phyloP scores from a whole-genome alignment of 1,140 invertebrate genomes.

The Acromyrmex echinatior region DNA sequence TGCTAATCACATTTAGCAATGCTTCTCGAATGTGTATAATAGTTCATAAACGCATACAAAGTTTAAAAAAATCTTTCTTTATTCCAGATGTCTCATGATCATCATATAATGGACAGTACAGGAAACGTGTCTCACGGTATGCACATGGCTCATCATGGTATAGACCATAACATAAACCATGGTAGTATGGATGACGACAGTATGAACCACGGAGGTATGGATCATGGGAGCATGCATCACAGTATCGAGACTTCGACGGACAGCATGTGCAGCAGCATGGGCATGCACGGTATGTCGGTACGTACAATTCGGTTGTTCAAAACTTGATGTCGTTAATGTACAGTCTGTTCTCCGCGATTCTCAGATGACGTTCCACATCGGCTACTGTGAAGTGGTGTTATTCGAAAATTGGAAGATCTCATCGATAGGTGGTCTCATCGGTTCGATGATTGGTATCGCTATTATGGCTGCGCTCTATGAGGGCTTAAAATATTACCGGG shows the following conservation, averaged over 20 bases:
- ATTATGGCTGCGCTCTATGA: slow-evolving; percentile 95
- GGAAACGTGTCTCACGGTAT: neutral
- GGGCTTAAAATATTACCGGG: slow-evolving; percentile 96
- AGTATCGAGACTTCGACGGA: neutral
- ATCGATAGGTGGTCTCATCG: slow-evolving; percentile 91
- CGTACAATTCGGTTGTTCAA: slow-evolving; percentile 36
- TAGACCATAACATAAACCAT: slow-evolving; percentile 71
- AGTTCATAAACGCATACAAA: neutral
- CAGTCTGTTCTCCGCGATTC: neutral
- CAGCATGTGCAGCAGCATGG: slow-evolving; percentile 49
- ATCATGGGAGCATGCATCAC: slow-evolving; percentile 65
- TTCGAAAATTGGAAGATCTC: slow-evolving; percentile 93
- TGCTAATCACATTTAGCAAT: too few species aligned
- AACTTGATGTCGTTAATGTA: neutral
- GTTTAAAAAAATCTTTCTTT: neutral
- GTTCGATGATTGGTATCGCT: slow-evolving; percentile 95
- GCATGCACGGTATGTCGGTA: slow-evolving; percentile 83
- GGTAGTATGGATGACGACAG: slow-evolving; percentile 50
- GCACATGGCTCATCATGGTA: slow-evolving; percentile 59
- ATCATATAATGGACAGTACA: slow-evolving; percentile 68
- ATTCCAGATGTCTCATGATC: slow-evolving; percentile 77
- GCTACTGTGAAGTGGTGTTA: slow-evolving; percentile 91
- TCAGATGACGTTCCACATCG: slow-evolving; percentile 93
- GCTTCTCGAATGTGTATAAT: neutral
- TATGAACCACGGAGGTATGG: slow-evolving; percentile 66